These are phyloP conservation scores for human DNA, from an alignment of 2,113 vertebrate genomes.

Conservation along the genomic window GRCh38 chr11:93982001-93982500, in stretches of 20 bases:
- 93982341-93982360: neutral
- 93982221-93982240: neutral
- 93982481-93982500: neutral
- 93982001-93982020: neutral
- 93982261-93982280: neutral
- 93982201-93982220: neutral
- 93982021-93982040: neutral
- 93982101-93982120: neutral
- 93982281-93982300: neutral
- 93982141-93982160: neutral
- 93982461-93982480: too few species aligned
- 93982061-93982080: neutral
- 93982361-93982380: too few species aligned
- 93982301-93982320: neutral
- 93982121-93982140: neutral
- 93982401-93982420: too few species aligned
- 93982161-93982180: neutral
- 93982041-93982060: neutral
- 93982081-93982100: neutral
- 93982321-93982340: neutral
- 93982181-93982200: neutral
- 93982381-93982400: too few species aligned
- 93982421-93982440: too few species aligned
- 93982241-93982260: neutral
- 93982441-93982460: too few species aligned